phyloP scores from a whole-genome alignment of 2,888 invertebrate genomes.

The Asteroscopus sphinx region DNA sequence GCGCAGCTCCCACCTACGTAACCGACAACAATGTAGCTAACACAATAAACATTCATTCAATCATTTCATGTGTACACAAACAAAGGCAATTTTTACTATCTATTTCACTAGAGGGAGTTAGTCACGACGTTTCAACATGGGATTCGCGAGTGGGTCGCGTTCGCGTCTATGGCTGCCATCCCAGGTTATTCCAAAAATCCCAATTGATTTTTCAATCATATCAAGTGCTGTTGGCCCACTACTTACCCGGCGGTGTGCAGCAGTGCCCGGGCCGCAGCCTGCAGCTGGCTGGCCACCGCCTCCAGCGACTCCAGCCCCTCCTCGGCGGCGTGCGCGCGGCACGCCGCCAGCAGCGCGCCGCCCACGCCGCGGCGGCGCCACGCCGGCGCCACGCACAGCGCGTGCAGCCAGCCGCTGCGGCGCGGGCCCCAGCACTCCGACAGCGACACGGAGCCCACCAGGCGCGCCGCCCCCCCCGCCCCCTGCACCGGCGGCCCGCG shows the following conservation, averaged over 20 bases:
- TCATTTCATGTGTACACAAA: no score
- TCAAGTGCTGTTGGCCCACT: no score
- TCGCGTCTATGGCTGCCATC: no score
- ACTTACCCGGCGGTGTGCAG: constrained; percentile 57
- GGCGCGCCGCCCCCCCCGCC: constrained; percentile 26
- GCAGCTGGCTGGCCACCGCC: constrained; percentile 43
- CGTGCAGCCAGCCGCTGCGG: constrained; percentile 68
- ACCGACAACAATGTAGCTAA: not conserved
- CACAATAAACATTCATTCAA: not conserved
- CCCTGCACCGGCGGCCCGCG: constrained; percentile 55
- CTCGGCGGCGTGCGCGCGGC: constrained; percentile 39
- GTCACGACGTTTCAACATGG: no score
- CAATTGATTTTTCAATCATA: no score
- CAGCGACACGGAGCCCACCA: constrained; percentile 72
- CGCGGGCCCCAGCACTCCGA: constrained; percentile 62
- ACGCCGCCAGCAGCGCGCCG: constrained; percentile 23
- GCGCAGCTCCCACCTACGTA: constrained; percentile 66
- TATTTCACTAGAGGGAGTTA: no score
- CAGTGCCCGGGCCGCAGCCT: constrained; percentile 40
- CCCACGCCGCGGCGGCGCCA: constrained; percentile 56
- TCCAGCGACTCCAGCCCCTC: constrained; percentile 55
- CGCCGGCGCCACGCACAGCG: constrained; percentile 53
- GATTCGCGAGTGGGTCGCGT: no score
- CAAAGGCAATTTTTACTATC: no score
- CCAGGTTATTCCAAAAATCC: no score